phyloP scores from a whole-genome alignment of 1,140 invertebrate genomes.

The Drosophila subobscura region DNA sequence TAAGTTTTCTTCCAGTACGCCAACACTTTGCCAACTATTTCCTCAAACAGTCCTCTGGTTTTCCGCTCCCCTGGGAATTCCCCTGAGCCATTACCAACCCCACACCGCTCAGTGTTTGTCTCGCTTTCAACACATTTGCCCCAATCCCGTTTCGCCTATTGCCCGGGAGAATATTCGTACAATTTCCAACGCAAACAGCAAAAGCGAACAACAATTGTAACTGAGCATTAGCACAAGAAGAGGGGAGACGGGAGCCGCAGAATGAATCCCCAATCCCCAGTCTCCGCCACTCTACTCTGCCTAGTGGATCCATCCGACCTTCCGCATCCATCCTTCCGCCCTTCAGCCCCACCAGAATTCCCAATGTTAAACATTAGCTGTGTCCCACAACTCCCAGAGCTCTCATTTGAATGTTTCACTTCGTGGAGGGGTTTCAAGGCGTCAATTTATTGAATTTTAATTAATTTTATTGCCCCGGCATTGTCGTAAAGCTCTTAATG shows the following conservation, averaged over 20 bases:
- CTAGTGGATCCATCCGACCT: background rate
- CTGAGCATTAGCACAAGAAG: conserved; percentile 80
- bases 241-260: conserved; percentile 18
- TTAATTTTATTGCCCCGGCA: conserved; percentile 74
- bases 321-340: background rate
- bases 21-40: background rate
- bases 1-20: no score
- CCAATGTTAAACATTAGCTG: conserved; percentile 45
- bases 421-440: conserved; percentile 13
- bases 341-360: conserved; percentile 3
- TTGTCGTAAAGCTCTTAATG: conserved; percentile 70
- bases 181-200: conserved; percentile 68
- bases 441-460: conserved; percentile 81
- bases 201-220: conserved; percentile 78
- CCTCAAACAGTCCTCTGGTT: background rate
- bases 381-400: background rate
- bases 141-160: background rate
- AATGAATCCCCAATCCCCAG: background rate
- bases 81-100: background rate
- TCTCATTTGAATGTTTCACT: conserved; percentile 57
- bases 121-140: conserved; percentile 24
- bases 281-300: background rate
- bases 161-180: conserved; percentile 37
- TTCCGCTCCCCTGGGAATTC: no score
- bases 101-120: background rate